Evolutionary conservation across 2,888 invertebrate genomes (phyloP).

Genomic region (Diarsia rubi): DNA sequence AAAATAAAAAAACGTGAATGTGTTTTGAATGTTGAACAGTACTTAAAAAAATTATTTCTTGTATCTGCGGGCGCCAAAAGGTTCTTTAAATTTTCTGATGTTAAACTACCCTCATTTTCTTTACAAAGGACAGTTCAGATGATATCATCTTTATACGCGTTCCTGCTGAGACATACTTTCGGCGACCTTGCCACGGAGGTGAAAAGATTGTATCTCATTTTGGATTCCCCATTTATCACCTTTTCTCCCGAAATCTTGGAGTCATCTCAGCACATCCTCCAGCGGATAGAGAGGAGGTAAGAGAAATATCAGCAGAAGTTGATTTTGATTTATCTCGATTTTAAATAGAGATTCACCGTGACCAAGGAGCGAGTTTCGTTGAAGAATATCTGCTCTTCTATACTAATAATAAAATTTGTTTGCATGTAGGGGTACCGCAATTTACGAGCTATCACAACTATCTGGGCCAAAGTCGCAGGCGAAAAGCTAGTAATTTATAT

Average conservation of each 20-base stretch:
- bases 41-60: background rate
- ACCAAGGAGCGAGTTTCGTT: background rate
- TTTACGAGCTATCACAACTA: too few species aligned
- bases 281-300: constrained; percentile 76
- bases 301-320: constrained; percentile 14
- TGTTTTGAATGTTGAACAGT: background rate
- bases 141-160: constrained; percentile 73
- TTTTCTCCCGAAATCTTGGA: constrained; percentile 77
- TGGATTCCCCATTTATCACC: constrained; percentile 60
- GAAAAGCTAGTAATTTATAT: background rate
- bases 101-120: constrained; percentile 40
- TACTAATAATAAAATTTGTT: too few species aligned
- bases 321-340: background rate
- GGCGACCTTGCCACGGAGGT: constrained; percentile 75
- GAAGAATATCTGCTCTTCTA: background rate
- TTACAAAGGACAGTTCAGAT: constrained; percentile 72
- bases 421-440: too few species aligned
- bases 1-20: background rate
- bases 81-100: constrained; percentile 9
- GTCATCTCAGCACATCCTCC: constrained; percentile 47
- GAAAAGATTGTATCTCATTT: constrained; percentile 51
- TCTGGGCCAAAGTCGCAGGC: too few species aligned
- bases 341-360: constrained; percentile 1
- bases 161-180: constrained; percentile 70
- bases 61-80: constrained; percentile 12